Conservation (phyloP, 2,888 invertebrate genomes). For the Leptinotarsa haldemani region DNA sequence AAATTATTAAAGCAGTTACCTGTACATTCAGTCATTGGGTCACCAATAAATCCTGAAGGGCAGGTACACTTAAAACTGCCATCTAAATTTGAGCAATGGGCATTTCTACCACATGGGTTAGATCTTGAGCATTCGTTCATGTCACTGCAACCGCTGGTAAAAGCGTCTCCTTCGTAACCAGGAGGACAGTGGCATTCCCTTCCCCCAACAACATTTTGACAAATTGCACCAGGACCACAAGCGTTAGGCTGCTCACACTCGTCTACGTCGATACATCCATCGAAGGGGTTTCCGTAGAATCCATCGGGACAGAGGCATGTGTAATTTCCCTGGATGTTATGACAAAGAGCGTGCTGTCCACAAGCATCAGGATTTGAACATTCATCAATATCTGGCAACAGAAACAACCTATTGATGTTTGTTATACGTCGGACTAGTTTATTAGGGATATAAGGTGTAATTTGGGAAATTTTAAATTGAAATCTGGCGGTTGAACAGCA, state of each 20-base stretch:
- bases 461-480: too few relatives aligned
- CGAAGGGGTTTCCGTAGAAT: constrained; percentile 85
- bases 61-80: constrained; percentile 86
- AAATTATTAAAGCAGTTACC: constrained; percentile 68
- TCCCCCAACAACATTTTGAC: constrained; percentile 83
- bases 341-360: constrained; percentile 83
- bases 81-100: constrained; percentile 82
- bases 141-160: constrained; percentile 77
- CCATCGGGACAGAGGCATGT: constrained; percentile 87
- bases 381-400: constrained; percentile 83
- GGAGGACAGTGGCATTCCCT: constrained; percentile 87
- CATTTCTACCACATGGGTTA: constrained; percentile 78
- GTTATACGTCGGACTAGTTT: background rate
- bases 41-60: constrained; percentile 84
- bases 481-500: too few relatives aligned
- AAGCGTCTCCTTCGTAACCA: constrained; percentile 83
- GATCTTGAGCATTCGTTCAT: constrained; percentile 80
- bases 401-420: background rate
- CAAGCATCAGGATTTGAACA: constrained; percentile 85
- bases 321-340: constrained; percentile 88
- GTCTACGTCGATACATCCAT: constrained; percentile 83
- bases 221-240: constrained; percentile 84
- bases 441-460: too few relatives aligned
- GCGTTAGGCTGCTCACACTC: constrained; percentile 80
- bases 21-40: constrained; percentile 79